These are phyloP conservation scores for Alauda arvensis DNA, from an alignment of 2,797 vertebrate species.

Conservation along the genomic window DNA sequence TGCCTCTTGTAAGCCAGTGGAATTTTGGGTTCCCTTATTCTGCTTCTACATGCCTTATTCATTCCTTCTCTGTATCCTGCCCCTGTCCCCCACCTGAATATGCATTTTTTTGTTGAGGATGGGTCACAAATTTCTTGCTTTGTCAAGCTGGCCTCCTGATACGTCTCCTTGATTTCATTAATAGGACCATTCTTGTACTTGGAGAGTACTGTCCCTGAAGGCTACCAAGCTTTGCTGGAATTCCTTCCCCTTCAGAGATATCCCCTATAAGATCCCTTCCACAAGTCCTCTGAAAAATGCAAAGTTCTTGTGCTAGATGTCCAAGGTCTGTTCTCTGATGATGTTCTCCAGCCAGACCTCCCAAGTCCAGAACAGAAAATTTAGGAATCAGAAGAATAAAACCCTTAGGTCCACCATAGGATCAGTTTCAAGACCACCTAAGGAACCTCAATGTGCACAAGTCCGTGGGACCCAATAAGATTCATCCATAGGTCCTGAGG, in stretches of 20 bases:
- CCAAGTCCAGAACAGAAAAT: neutral
- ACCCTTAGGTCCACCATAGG: neutral
- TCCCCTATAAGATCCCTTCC: neutral
- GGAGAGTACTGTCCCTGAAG: neutral
- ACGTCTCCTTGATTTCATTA: neutral
- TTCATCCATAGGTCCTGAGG: neutral
- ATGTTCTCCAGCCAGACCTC: accelerated
- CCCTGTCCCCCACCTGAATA: too few species aligned
- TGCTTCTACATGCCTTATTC: neutral
- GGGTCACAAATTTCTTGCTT: neutral
- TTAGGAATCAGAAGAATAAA: neutral
- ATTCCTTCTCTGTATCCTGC: neutral
- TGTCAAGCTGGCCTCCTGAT: neutral
- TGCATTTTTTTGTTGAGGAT: neutral
- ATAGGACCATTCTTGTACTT: neutral
- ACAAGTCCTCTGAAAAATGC: neutral
- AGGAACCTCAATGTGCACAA: neutral
- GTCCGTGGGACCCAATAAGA: neutral
- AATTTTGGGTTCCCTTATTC: neutral
- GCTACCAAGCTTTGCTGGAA: neutral
- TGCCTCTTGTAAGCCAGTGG: neutral
- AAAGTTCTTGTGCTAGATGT: neutral
- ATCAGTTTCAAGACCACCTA: neutral
- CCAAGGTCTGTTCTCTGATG: neutral
- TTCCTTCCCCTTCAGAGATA: neutral